phyloP scores from a whole-genome alignment of 2,888 invertebrate species.

The Emmelina monodactyla region DNA sequence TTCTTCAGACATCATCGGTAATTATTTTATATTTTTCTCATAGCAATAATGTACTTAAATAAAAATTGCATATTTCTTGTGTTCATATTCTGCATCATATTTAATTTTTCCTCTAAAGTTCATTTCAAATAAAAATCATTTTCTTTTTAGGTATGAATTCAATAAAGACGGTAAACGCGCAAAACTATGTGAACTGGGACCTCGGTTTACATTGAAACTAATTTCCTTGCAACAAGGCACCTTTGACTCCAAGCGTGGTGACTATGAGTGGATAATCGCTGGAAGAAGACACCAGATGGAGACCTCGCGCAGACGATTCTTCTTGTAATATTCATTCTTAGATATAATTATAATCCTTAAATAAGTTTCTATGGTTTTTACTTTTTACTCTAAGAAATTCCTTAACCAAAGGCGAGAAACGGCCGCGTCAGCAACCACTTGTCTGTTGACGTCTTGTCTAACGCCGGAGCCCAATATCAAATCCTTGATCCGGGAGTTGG shows the following conservation, averaged over 20 bases:
- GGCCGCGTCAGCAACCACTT: too few relatives aligned
- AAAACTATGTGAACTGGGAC: slow-evolving; percentile 91
- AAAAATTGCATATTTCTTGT: too few relatives aligned
- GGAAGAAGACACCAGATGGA: slow-evolving; percentile 94
- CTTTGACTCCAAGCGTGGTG: slow-evolving; percentile 95
- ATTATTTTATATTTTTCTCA: not conserved
- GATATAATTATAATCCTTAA: too few relatives aligned
- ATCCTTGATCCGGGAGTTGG: too few relatives aligned
- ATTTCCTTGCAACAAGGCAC: slow-evolving; percentile 95
- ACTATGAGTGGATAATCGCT: slow-evolving; percentile 94
- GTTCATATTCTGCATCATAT: not conserved
- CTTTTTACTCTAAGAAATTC: too few relatives aligned
- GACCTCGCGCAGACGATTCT: slow-evolving; percentile 90
- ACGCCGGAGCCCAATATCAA: too few relatives aligned
- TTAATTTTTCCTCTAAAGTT: not conserved
- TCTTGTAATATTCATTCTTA: slow-evolving; percentile 69
- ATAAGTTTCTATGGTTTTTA: too few relatives aligned
- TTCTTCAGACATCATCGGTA: slow-evolving; percentile 97
- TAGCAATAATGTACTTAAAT: slow-evolving; percentile 3
- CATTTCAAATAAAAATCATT: not conserved
- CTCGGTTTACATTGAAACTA: slow-evolving; percentile 93
- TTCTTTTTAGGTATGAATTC: slow-evolving; percentile 80
- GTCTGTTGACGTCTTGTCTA: too few relatives aligned
- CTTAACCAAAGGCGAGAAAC: too few relatives aligned
- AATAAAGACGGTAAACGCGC: slow-evolving; percentile 78